A percentile compares a stretch with the other conserved stretches of the same genome.
These are phyloP conservation scores for Brachionus rubens DNA, from an alignment of 1,140 invertebrate species.

Conservation along the genomic window DNA sequence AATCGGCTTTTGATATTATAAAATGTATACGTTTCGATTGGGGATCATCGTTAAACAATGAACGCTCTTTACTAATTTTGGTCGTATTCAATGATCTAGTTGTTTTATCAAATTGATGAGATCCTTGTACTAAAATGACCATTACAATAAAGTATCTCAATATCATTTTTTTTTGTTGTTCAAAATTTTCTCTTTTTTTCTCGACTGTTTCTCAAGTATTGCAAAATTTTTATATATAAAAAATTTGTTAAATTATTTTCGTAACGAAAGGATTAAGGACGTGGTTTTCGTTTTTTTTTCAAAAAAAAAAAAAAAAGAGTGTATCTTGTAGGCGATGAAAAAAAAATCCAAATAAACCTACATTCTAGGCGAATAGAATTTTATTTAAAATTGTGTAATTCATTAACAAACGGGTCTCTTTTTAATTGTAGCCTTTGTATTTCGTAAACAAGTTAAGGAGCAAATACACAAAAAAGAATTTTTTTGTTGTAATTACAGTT, in stretches of 20 bases:
- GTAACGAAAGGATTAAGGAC: constrained; percentile 24
- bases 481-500: no score
- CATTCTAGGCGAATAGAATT: constrained; percentile 39
- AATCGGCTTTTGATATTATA: constrained; percentile 6
- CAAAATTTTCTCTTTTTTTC: constrained; percentile 5
- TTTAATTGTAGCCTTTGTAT: not conserved
- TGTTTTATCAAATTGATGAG: not conserved
- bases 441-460: constrained; percentile 14
- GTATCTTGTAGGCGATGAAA: not conserved
- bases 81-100: not conserved
- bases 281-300: constrained; percentile 15
- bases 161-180: not conserved
- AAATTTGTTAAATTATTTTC: constrained; percentile 1
- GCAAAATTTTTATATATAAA: not conserved
- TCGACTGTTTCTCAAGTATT: not conserved
- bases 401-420: constrained; percentile 11
- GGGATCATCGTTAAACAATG: not conserved
- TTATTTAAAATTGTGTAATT: no score
- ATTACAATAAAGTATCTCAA: not conserved
- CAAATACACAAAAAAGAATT: constrained; percentile 14
- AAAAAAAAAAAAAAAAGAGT: no score
- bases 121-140: no score
- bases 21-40: not conserved
- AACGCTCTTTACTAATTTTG: not conserved
- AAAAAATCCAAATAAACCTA: constrained; percentile 29